Base-by-base conservation (phyloP, 2,888 invertebrate species). In the Melinaea marsaeus region DNA sequence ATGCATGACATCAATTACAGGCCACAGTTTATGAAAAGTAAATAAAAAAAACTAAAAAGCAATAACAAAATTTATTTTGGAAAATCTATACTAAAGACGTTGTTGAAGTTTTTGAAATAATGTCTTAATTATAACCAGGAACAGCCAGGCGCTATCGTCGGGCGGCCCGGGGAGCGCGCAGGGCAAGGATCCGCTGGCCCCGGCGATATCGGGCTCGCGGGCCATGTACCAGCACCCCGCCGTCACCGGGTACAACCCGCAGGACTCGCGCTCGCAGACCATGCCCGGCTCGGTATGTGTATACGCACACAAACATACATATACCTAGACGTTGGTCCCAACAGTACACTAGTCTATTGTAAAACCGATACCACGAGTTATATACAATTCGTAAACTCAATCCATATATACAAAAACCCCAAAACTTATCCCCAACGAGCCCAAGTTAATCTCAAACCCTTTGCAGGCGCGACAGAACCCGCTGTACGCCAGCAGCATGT, bases 401-500 rank as follows among this genome's bases (percentile, higher is more conserved):
- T 51, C 7, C 6, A 32, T 5, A 2, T 7, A 7, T 42, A 32
- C 4, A 32, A 0, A 32, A n/a, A 32, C 2, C 6, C 4, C 7
- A 51, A 42, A 33, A 33, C 42, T 22, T 13, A 42, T 22, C 34
- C 32, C 4, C 32, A 22, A 2, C 9, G 34, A 33, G 56, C 57
- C 35, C n/a, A 65, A 54, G 65, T 69, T 63, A 71, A 68, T 60
- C 58, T 62, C 68, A 54, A 54, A 33, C 62, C 64, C 65, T 48
- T 33, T 57, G 55, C 84, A 93, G 92, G 90, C 90, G 57, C 89
- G 92, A 7, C 91, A 92, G 78, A 90, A 88, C 74, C 83, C 90
- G 45, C 86, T 93, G 86, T 93, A 93, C 81, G 88, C 88, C 64
- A 86, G 90, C 76, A 85, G 89, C 70, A 88, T 92, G 83, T 92